Evolutionary conservation across 2,113 vertebrate species (phyloP).

Genomic region (Hipposideros armiger): DNA sequence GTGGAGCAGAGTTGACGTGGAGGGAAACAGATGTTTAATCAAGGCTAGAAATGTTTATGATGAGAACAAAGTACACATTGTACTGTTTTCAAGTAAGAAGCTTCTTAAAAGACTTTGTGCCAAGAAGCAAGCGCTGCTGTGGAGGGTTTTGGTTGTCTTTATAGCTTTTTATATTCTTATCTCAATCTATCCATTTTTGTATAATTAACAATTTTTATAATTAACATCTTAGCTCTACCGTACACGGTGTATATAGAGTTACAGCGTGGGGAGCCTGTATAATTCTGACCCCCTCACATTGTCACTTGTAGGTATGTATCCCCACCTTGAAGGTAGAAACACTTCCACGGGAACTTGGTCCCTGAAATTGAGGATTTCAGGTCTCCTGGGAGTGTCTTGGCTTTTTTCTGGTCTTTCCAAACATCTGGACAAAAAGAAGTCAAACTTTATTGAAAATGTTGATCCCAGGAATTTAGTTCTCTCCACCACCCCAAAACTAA

Average conservation of each 20-base stretch:
- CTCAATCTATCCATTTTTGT: no score
- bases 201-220: not conserved
- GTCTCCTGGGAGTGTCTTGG: not conserved
- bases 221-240: not conserved
- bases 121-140: not conserved
- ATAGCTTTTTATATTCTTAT: not conserved
- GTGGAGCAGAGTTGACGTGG: not conserved
- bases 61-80: not conserved
- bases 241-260: not conserved
- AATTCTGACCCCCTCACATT: not conserved
- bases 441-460: conserved; percentile 71
- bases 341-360: not conserved
- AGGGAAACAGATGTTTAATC: conserved; percentile 49
- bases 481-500: conserved; percentile 63
- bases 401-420: conserved; percentile 32
- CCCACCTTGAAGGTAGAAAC: not conserved
- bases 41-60: conserved; percentile 12
- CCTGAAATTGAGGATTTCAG: not conserved
- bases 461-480: conserved; percentile 77
- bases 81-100: not conserved
- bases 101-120: conserved; percentile 17
- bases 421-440: conserved; percentile 68
- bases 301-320: not conserved
- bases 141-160: not conserved
- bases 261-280: rapidly evolving